Evolutionary conservation across 2,888 invertebrate genomes (phyloP).

Genomic region (Pollenia labialis): DNA sequence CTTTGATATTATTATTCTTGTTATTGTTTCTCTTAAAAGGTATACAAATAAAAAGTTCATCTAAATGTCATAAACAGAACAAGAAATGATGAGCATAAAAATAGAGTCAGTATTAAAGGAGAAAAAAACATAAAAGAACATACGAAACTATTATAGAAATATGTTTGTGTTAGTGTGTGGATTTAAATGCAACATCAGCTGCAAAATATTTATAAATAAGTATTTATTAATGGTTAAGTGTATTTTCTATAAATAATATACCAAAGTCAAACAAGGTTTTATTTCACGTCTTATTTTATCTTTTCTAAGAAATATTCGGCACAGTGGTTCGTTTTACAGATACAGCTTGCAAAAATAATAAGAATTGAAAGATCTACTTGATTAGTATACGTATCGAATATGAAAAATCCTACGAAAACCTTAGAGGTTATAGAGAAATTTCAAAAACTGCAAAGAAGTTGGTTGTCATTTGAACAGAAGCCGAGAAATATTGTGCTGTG

Average conservation of each 20-base stretch:
- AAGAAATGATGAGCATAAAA: slow-evolving; percentile 9
- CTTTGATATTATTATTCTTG: background rate
- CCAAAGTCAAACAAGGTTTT: slow-evolving; percentile 37
- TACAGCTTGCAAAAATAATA: too few relatives aligned
- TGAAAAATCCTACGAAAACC: too few relatives aligned
- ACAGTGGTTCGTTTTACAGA: background rate
- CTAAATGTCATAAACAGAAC: slow-evolving; percentile 53
- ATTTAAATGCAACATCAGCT: slow-evolving; percentile 12
- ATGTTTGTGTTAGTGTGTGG: background rate
- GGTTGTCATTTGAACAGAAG: too few relatives aligned
- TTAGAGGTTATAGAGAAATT: too few relatives aligned
- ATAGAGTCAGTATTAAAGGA: background rate
- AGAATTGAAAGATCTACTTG: too few relatives aligned
- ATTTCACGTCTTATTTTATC: background rate
- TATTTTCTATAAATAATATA: slow-evolving; percentile 22
- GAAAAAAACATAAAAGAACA: background rate
- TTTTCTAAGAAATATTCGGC: background rate
- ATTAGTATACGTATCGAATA: too few relatives aligned
- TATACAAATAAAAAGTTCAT: slow-evolving; percentile 37
- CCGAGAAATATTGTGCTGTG: too few relatives aligned
- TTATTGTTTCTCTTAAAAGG: slow-evolving; percentile 5
- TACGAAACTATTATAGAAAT: background rate
- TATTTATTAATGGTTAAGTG: background rate
- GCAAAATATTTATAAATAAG: background rate
- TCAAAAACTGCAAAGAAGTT: too few relatives aligned